A percentile compares a stretch with the other conserved stretches of the same genome.
These are phyloP conservation scores for Misgurnus mizolepis DNA, from an alignment of 2,113 vertebrate species.

Conservation along the genomic window DNA sequence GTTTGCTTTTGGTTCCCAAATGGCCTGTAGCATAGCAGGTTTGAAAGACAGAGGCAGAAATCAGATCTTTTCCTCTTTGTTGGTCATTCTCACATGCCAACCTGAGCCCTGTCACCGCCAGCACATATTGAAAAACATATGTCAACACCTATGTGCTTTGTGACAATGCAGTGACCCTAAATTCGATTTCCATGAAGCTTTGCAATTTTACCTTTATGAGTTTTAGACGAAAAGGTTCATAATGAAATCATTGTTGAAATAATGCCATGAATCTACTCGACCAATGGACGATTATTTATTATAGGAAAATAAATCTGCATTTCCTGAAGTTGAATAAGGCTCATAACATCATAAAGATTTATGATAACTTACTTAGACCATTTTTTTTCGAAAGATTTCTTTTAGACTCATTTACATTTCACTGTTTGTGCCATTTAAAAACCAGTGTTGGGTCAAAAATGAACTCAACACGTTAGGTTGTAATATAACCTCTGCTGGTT, in stretches of 20 bases:
- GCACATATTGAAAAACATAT: conserved; percentile 43
- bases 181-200: conserved; percentile 16
- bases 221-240: not conserved
- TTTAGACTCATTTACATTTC: not conserved
- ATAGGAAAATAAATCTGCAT: not conserved
- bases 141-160: conserved; percentile 40
- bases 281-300: not conserved
- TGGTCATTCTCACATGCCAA: conserved; percentile 17
- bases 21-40: conserved; percentile 25
- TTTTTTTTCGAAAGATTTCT: not conserved
- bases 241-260: conserved; percentile 1
- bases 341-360: not conserved
- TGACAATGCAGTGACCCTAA: conserved; percentile 33
- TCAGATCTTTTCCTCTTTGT: conserved; percentile 33
- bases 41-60: conserved; percentile 43
- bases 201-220: conserved; percentile 23
- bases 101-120: conserved; percentile 23
- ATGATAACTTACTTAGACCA: not conserved
- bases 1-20: conserved; percentile 41
- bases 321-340: not conserved
- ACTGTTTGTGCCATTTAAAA: too few species aligned
- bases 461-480: too few species aligned
- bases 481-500: too few species aligned
- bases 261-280: not conserved
- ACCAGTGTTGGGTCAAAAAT: too few species aligned